These are phyloP conservation scores for Caenorhabditis afra DNA, from an alignment of 2,888 invertebrate species.

Conservation along the genomic window DNA sequence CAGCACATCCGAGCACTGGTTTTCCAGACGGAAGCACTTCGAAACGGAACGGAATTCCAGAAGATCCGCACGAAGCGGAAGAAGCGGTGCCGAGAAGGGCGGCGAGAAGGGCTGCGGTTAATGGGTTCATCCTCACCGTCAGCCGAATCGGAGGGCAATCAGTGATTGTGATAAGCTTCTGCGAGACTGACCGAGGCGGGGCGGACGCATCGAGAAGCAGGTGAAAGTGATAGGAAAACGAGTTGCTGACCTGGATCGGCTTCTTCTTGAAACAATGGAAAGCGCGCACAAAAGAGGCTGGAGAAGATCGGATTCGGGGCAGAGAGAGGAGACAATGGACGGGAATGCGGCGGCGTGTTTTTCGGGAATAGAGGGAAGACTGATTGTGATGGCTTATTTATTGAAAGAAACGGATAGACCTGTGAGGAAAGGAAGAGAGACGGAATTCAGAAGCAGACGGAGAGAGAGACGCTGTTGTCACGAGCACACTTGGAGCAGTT, in stretches of 20 bases:
- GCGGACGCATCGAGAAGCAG: conserved; percentile 37
- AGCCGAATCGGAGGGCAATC: conserved; percentile 4
- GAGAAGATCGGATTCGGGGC: conserved; percentile 29
- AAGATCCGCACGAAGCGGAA: conserved; percentile 71
- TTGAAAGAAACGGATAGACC: conserved; percentile 45
- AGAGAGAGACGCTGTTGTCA: conserved; percentile 18
- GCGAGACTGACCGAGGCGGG: conserved; percentile 48
- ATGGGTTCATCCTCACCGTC: conserved; percentile 49
- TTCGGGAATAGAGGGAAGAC: not conserved
- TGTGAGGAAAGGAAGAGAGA: conserved; percentile 5
- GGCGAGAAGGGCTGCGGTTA: conserved; percentile 48
- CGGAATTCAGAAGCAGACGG: conserved; percentile 33
- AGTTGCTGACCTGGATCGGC: conserved; percentile 56
- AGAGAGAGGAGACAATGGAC: conserved; percentile 22
- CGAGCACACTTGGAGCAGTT: conserved; percentile 48
- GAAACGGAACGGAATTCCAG: conserved; percentile 76
- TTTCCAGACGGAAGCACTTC: conserved; percentile 73
- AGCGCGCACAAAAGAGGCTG: conserved; percentile 43
- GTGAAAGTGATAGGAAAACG: conserved; percentile 61
- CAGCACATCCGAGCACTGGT: conserved; percentile 75
- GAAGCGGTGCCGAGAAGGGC: conserved; percentile 45
- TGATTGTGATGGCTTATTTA: conserved; percentile 49
- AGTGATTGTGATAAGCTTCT: conserved; percentile 52
- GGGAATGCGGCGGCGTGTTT: not conserved
- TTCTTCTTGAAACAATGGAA: conserved; percentile 46